Evolutionary conservation across 2,888 invertebrate genomes (phyloP).

Genomic region (Mimas tiliae): DNA sequence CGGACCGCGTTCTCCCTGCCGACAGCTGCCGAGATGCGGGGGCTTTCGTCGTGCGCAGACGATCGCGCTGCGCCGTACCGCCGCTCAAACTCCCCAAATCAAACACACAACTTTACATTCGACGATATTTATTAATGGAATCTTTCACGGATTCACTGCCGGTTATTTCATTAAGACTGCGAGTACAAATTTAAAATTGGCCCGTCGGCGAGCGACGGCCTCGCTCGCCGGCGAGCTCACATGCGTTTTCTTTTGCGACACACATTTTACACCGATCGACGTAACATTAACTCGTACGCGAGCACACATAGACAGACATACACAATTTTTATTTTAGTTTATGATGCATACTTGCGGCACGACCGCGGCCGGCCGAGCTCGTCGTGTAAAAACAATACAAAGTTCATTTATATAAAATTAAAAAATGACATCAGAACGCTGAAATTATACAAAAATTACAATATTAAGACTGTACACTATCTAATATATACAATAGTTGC

Average conservation of each 20-base stretch:
- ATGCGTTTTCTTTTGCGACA: constrained; percentile 82
- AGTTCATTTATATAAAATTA: constrained; percentile 85
- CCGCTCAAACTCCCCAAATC: constrained; percentile 55
- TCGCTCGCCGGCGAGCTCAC: constrained; percentile 80
- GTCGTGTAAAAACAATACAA: constrained; percentile 85
- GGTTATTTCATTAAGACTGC: constrained; percentile 84
- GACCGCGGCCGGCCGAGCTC: constrained; percentile 82
- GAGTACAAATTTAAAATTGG: constrained; percentile 84
- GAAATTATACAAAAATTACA: constrained; percentile 86
- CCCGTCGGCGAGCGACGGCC: constrained; percentile 72
- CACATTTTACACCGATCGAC: constrained; percentile 85
- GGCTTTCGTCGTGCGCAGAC: constrained; percentile 83
- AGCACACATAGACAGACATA: constrained; percentile 85
- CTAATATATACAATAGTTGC: constrained; percentile 85
- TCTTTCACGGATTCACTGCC: constrained; percentile 84
- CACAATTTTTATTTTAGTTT: constrained; percentile 76
- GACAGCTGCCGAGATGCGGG: constrained; percentile 82
- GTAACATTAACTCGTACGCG: constrained; percentile 85
- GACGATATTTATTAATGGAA: constrained; percentile 86
- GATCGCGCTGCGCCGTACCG: constrained; percentile 78
- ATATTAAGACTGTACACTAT: constrained; percentile 86
- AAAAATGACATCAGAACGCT: constrained; percentile 85
- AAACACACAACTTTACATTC: constrained; percentile 79
- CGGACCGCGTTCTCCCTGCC: constrained; percentile 83
- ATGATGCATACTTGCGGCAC: constrained; percentile 82